A percentile compares a stretch with the other conserved stretches of the same genome.
These are phyloP conservation scores for Ectemnius continuus DNA, from an alignment of 2,888 invertebrate genomes.

Conservation along the genomic window DNA sequence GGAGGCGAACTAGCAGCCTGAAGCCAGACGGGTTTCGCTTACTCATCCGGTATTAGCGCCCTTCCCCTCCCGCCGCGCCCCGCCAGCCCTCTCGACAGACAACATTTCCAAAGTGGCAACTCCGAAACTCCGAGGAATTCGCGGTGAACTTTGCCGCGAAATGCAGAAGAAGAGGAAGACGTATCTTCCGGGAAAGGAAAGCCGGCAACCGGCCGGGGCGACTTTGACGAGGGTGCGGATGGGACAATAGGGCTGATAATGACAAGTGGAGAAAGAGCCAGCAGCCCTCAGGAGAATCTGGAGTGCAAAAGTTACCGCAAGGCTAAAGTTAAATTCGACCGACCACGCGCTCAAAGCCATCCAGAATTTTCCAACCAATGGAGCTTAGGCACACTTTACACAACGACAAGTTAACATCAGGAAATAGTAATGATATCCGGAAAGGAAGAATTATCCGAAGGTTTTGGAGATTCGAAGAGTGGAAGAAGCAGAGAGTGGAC, in stretches of 20 bases:
- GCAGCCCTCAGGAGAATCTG: background rate
- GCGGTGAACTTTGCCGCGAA: background rate
- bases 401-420: no score
- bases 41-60: no score
- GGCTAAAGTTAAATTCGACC: no score
- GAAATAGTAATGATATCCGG: no score
- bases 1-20: no score
- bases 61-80: background rate
- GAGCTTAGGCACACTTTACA: no score
- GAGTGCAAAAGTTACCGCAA: background rate
- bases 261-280: constrained; percentile 12
- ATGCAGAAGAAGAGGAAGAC: constrained; percentile 3
- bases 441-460: no score
- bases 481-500: no score
- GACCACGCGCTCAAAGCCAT: no score
- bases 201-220: background rate
- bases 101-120: background rate
- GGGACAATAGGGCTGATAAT: constrained; percentile 11
- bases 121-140: background rate
- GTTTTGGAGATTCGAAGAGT: no score
- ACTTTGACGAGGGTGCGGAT: background rate
- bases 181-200: background rate
- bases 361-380: no score
- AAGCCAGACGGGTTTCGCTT: no score
- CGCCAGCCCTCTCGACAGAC: background rate